Base-by-base conservation (phyloP, 2,888 invertebrate genomes). In the Caenorhabditis angaria region DNA sequence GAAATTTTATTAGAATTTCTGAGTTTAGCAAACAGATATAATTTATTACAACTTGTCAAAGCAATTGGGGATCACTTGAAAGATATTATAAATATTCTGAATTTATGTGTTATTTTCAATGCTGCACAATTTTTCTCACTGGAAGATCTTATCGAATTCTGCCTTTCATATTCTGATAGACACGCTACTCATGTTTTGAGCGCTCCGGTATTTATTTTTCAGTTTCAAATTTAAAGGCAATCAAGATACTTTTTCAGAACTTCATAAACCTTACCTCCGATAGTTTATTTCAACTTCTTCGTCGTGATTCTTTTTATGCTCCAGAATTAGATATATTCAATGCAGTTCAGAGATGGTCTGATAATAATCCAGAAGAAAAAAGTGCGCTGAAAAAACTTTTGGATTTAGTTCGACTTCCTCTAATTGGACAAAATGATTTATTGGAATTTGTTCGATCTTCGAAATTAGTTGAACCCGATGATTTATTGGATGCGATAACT, bases 21-120 rank as follows among this genome's bases (percentile, higher is more conserved):
- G 22, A 95, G 95, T 5, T 90, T 99, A 88, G 94, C 96, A 41
- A 95, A 99, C 90, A 93, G 95, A 88, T 99, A 95, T 90, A 95
- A 95, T 69, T 96, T 99, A 89, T 91, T 91, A 69, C 94, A 95
- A 88, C 89, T 99, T 80, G 96, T 97, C 90, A 90, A 92, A 0
- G 92, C 95, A 29, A 93, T 99, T 81, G 95, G 95, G 0, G 94
- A 96, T 50, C 24, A 50, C 22, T 50, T 50, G 10, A 50, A 50
- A 50, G 24, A 50, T 22, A 22, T 24, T 4, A 24, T 24, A 20
- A 50, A 50, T 50, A 50, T 50, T 50, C 50, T 18, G 50, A 50
- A 24, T 50, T 22, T 50, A 24, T 50, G 50, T 22, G 50, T 93
- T n/a, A 94, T 99, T 82, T 92, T 95, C 82, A 96, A 97, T 88